Conservation (phyloP, 2,888 invertebrate species). For the Mechanitis messenoides region DNA sequence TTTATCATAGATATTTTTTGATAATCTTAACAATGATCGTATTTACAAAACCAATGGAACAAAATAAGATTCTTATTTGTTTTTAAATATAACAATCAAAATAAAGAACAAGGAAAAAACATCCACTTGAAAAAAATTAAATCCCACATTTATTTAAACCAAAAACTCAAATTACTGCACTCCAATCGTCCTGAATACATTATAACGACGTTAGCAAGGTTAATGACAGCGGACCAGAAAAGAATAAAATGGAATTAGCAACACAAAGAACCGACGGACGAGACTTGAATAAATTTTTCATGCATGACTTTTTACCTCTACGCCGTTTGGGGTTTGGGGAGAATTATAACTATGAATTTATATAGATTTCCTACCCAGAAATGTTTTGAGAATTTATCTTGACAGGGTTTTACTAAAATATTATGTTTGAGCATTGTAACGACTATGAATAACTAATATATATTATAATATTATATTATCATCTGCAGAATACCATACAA, state of each 20-base stretch:
- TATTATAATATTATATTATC: no score
- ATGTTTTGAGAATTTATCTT: slow-evolving; percentile 15
- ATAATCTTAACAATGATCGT: not conserved
- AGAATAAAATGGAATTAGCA: slow-evolving; percentile 61
- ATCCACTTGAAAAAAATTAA: slow-evolving; percentile 4
- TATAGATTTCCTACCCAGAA: slow-evolving; percentile 13
- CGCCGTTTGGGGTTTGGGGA: slow-evolving; percentile 24
- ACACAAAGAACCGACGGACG: slow-evolving; percentile 52
- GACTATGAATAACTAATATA: not conserved
- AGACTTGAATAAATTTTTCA: slow-evolving; percentile 52
- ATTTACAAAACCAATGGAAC: not conserved
- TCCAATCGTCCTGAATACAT: slow-evolving; percentile 39
- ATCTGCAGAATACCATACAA: no score
- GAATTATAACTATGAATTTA: slow-evolving; percentile 26
- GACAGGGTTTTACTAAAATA: not conserved
- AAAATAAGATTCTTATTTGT: not conserved
- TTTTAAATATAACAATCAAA: no score
- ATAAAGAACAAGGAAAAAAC: slow-evolving; percentile 1
- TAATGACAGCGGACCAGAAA: slow-evolving; percentile 48
- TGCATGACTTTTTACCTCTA: slow-evolving; percentile 48
- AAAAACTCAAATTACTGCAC: slow-evolving; percentile 20
- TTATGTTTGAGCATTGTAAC: not conserved
- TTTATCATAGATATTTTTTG: not conserved
- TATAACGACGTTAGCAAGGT: slow-evolving; percentile 37
- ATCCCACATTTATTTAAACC: slow-evolving; percentile 13